Evolutionary conservation across 2,888 invertebrate species (phyloP), one percentile per base, ranked within the genome.

Genomic region (Rapana venosa): DNA sequence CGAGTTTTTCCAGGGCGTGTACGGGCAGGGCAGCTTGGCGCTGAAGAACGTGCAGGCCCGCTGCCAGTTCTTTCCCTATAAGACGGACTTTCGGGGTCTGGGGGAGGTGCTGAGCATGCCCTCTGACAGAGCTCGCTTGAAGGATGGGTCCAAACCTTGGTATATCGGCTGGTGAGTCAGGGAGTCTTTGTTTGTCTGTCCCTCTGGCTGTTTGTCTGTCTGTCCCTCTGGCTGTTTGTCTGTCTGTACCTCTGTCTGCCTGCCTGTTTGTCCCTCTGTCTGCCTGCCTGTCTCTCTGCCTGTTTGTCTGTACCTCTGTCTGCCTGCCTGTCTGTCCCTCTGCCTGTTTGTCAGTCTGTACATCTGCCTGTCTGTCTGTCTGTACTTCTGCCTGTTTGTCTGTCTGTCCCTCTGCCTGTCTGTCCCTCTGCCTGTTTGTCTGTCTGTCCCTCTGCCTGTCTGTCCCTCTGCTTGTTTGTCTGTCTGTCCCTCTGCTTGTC

Each of bases 11-110:
- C 97, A 97, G 92, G 96, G 94, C 70, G 91, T 96, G 89, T 98
- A 99, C 96, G 92, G 93, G 20, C 96, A 97, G 61, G 97, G 97
- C 88, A 96, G 96, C 91, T 92, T 95, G 13, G 95, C 93, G 35
- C 89, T 96, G 88, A 95, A 96, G 89, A 94, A 93, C 88, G 91
- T 90, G 20, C 93, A 94, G 79, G 92, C 93, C 77, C 97, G 97
- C 92, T 99, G 99, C 93, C 99, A 99, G 96, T 99, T 98, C 96
- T 98, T 99, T 95, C 98, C 99, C 0, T 99, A 99, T 96, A 95
- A 98, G 96, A 98, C 98, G 0, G 98, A 98, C 70, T 98, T 99
- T 94, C 96, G 96, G 61, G 97, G 97, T 85, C 97, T 99, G 0
- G 97, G 97, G 87, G 98, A 99, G 91, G 98, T 98, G 0, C 97